Percentiles rank a stretch among this genome's conserved stretches.
These are phyloP conservation scores for Planococcus citri DNA, from an alignment of 1,140 invertebrate species.

Conservation along the genomic window DNA sequence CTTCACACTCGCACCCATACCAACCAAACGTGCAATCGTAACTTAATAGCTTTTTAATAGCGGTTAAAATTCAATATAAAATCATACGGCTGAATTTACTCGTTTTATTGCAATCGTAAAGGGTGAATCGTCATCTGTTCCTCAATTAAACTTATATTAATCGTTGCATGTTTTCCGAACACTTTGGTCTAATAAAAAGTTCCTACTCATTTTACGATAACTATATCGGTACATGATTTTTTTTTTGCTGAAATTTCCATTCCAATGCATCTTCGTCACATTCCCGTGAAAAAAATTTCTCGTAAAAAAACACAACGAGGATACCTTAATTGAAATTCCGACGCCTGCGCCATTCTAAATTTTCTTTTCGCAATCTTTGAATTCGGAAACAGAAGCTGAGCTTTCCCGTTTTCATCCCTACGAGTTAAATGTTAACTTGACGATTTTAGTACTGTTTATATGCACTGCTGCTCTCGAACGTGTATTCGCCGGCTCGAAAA, in stretches of 20 bases:
- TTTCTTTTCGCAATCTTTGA: conserved; percentile 3
- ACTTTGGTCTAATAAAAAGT: too few species aligned
- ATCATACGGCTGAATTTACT: conserved; percentile 1
- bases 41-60: conserved; percentile 8
- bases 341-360: neutral
- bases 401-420: neutral
- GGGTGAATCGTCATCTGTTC: neutral
- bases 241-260: too few species aligned
- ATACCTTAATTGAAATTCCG: neutral
- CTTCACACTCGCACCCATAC: too few species aligned
- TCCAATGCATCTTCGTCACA: too few species aligned
- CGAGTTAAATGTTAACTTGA: conserved; percentile 3
- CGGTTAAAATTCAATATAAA: conserved; percentile 4
- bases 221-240: too few species aligned
- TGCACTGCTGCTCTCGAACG: neutral
- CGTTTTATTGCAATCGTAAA: neutral
- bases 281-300: too few species aligned
- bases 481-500: neutral
- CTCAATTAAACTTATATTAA: conserved; percentile 1
- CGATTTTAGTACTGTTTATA: conserved; percentile 5
- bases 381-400: neutral
- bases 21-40: neutral
- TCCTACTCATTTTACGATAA: too few species aligned
- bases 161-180: neutral
- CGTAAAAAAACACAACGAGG: too few species aligned